These are phyloP conservation scores for Liasis olivaceus DNA, from an alignment of 2,797 vertebrate genomes.

Conservation along the genomic window DNA sequence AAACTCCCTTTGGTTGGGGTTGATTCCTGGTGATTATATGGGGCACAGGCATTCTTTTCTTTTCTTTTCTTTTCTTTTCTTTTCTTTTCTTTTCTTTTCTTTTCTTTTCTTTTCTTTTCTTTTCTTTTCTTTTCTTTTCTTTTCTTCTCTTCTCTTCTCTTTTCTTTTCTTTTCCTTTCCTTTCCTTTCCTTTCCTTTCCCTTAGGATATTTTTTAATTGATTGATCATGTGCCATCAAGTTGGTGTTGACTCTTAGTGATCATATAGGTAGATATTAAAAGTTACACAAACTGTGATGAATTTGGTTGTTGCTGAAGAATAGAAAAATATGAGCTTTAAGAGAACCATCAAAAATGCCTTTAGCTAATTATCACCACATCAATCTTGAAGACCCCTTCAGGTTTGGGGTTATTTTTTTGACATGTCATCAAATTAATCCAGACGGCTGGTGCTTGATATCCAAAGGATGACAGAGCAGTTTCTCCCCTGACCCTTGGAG, in stretches of 20 bases:
- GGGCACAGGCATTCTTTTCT: not conserved
- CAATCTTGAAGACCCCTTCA: not conserved
- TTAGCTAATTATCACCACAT: not conserved
- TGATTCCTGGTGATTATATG: not conserved
- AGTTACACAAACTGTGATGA: not conserved
- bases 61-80: not conserved
- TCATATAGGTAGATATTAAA: not conserved
- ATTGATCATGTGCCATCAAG: too few relatives aligned
- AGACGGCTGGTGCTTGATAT: not conserved
- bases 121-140: too few relatives aligned
- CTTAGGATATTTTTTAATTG: too few relatives aligned
- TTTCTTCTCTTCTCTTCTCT: too few relatives aligned
- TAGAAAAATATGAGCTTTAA: not conserved
- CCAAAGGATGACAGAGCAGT: not conserved
- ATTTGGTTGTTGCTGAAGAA: not conserved
- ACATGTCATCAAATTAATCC: not conserved
- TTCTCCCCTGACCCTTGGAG: not conserved
- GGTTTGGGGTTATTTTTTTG: not conserved
- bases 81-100: too few relatives aligned
- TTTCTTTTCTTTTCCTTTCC: too few relatives aligned
- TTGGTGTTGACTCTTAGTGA: too few relatives aligned
- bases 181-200: too few relatives aligned
- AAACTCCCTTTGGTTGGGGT: not conserved
- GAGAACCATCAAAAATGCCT: not conserved
- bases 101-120: too few relatives aligned